A percentile compares a stretch with the other conserved stretches of the same genome.
phyloP scores from a whole-genome alignment of 2,797 vertebrate species.

The Galagoides demidoff region DNA sequence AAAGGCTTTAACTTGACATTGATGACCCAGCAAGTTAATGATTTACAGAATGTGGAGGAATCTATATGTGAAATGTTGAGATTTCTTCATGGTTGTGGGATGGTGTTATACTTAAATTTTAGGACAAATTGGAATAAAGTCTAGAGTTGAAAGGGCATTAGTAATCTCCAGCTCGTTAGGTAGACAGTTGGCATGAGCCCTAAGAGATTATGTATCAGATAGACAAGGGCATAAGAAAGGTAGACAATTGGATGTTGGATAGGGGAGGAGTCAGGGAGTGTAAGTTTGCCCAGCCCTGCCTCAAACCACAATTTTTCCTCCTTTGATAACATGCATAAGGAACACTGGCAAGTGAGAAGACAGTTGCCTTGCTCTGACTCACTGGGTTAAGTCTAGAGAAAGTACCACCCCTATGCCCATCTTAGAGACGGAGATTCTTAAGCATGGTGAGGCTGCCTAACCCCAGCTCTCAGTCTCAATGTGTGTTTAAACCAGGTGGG shows the following conservation, averaged over 20 bases:
- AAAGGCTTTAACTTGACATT: not conserved
- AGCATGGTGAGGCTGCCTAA: not conserved
- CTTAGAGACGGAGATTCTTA: not conserved
- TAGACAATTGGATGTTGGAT: not conserved
- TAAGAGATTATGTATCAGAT: not conserved
- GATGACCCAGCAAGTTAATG: not conserved
- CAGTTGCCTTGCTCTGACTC: not conserved
- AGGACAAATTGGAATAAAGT: not conserved
- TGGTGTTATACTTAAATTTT: not conserved
- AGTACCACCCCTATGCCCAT: rapidly evolving
- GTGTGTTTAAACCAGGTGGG: not conserved
- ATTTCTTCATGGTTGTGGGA: not conserved
- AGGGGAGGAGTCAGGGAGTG: not conserved
- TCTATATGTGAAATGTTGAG: not conserved
- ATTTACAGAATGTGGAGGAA: not conserved
- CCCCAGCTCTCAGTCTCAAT: too few species aligned
- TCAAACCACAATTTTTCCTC: not conserved
- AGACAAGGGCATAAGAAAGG: not conserved
- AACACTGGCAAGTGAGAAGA: not conserved
- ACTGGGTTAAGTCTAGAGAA: not conserved
- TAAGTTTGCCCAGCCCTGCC: not conserved
- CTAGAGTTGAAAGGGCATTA: too few species aligned
- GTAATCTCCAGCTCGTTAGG: not conserved
- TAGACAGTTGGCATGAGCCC: not conserved
- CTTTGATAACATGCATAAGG: too few species aligned